phyloP scores from a whole-genome alignment of 2,797 vertebrate genomes.

The Lophotriccus pileatus region DNA sequence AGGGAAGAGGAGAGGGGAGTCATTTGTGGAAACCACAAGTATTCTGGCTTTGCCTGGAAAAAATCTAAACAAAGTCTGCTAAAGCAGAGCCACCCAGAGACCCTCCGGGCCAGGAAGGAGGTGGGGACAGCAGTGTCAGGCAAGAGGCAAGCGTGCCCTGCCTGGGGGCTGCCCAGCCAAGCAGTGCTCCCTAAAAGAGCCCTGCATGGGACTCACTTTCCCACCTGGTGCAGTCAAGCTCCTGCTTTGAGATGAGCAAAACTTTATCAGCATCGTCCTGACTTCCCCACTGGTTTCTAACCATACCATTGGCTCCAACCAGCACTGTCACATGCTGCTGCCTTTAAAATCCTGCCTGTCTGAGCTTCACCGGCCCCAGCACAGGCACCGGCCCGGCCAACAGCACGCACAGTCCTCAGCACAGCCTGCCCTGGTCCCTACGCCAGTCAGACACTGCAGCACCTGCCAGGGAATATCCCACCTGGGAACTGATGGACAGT shows the following conservation, averaged over 20 bases:
- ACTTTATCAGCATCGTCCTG: fast-evolving
- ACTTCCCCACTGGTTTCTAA: background rate
- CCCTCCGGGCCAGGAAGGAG: background rate
- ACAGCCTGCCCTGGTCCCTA: background rate
- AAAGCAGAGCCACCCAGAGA: background rate
- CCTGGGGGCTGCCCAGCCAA: background rate
- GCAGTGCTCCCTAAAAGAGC: background rate
- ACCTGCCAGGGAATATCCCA: background rate
- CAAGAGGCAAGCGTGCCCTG: background rate
- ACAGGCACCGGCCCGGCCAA: background rate
- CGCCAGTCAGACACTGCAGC: background rate
- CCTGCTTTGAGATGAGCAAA: background rate
- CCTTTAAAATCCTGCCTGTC: background rate
- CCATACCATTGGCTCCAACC: fast-evolving
- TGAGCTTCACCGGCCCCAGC: fast-evolving
- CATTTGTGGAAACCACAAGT: constrained; percentile 16
- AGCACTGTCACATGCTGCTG: background rate
- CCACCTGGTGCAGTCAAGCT: background rate
- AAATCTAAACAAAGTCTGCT: background rate
- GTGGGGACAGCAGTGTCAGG: background rate
- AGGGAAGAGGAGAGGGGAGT: background rate
- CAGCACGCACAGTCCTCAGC: background rate
- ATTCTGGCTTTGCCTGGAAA: background rate
- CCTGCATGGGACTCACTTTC: background rate
- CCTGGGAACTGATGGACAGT: background rate